Evolutionary conservation across 2,113 vertebrate species (phyloP).

Genomic region (Aphelocoma coerulescens): DNA sequence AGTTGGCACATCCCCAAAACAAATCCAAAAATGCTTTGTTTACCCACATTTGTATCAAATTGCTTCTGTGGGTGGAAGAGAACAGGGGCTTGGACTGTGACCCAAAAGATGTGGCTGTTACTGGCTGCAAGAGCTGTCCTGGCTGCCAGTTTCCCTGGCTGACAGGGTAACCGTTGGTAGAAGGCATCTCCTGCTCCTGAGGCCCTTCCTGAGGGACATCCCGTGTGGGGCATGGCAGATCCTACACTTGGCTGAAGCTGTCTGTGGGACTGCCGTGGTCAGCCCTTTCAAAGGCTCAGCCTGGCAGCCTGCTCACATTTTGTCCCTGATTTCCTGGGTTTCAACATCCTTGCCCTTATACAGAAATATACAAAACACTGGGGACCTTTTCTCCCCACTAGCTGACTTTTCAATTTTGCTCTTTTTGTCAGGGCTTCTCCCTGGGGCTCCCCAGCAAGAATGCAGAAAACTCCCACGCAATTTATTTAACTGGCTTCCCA

Average conservation of each 20-base stretch:
- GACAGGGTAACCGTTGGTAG: rapidly evolving
- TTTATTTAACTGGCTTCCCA: not conserved
- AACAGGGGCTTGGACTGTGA: not conserved
- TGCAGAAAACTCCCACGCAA: not conserved
- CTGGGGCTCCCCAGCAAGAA: not conserved
- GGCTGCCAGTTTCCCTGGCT: not conserved
- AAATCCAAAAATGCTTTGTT: not conserved
- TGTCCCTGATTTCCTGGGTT: not conserved
- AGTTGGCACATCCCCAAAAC: not conserved
- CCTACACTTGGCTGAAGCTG: not conserved
- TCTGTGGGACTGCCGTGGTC: not conserved
- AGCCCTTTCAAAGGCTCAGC: not conserved
- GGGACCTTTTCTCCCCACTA: not conserved
- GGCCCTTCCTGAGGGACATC: not conserved
- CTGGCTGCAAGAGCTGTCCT: rapidly evolving
- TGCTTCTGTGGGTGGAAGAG: not conserved
- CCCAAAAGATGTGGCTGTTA: not conserved
- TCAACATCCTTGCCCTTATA: not conserved
- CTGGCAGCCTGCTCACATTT: not conserved
- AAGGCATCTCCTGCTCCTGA: not conserved
- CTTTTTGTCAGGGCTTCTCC: not conserved
- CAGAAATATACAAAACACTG: not conserved
- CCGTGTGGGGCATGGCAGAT: rapidly evolving
- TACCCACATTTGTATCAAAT: not conserved
- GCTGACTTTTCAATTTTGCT: not conserved